A percentile compares a stretch with the other conserved stretches of the same genome.
Evolutionary conservation across 2,797 vertebrate species (phyloP).

Genomic region (Erpetoichthys calabaricus): DNA sequence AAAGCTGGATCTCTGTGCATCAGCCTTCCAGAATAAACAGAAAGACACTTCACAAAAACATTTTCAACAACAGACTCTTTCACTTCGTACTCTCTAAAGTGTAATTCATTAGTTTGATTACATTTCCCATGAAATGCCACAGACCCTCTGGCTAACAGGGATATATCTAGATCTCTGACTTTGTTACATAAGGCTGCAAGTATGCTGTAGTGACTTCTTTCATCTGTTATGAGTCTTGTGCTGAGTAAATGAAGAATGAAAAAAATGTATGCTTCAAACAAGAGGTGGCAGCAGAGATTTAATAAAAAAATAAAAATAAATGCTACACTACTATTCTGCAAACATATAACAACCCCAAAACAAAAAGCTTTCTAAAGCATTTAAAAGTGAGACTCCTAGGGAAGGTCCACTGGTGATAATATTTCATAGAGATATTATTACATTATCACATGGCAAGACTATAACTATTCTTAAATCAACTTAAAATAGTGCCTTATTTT

Average conservation of each 20-base stretch:
- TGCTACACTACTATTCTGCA: not conserved
- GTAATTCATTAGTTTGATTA: constrained; percentile 15
- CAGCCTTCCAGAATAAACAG: constrained; percentile 28
- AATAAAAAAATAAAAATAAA: not conserved
- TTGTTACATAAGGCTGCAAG: constrained; percentile 14
- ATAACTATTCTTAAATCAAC: too few relatives aligned
- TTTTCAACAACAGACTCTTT: constrained; percentile 33
- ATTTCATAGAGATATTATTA: too few relatives aligned
- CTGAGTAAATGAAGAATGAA: not conserved
- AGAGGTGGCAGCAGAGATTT: constrained; percentile 61
- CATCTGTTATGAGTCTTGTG: not conserved
- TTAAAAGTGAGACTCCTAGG: too few relatives aligned
- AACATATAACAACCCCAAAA: too few relatives aligned
- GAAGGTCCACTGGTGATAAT: too few relatives aligned
- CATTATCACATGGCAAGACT: too few relatives aligned
- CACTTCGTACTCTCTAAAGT: constrained; percentile 5
- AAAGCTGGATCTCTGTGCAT: constrained; percentile 22
- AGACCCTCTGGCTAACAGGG: constrained; percentile 11
- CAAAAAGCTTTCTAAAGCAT: too few relatives aligned
- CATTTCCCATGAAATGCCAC: constrained; percentile 18
- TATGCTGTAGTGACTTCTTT: constrained; percentile 3
- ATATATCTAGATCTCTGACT: constrained; percentile 15
- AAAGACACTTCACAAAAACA: constrained; percentile 25
- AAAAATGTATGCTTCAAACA: constrained; percentile 25
- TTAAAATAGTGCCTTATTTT: too few relatives aligned